Base-by-base conservation (phyloP, 2,113 vertebrate genomes). In the Alligator mississippiensis region DNA sequence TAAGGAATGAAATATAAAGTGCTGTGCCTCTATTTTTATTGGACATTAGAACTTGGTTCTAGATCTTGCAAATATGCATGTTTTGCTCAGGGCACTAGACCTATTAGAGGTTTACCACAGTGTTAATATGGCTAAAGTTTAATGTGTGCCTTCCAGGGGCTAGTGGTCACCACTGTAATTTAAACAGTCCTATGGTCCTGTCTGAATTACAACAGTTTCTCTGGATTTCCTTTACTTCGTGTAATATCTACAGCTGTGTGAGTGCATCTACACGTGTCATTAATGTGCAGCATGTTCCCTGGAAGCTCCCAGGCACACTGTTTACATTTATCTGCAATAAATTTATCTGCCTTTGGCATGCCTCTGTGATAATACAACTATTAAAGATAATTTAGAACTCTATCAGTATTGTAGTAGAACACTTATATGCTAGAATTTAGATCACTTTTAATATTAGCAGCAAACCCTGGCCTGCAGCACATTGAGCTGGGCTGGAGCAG, bases 371-470 rank as follows among this genome's bases (percentile, higher is more conserved):
- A 87, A 86, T 91, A 94, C 93, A 90, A 62, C 84, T 80, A 64
- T 58, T 82, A 60, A 28, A 93, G 58, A 63, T 88, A 80, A 87
- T 95, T 94, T 97, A 95, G 82, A 85, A 60, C 59, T 68, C 86
- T 86, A 6, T 81, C 94, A 89, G 85, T 88, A n/a, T 81, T 89
- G 30, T 90, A 70, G 75, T 28, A 75, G 90, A 81, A 89, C 92
- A 34, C 60, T 90, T 54, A 80, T 84, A 89, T 79, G 83, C 92
- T 92, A 95, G 92, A 95, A 87, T 95, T 82, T 94, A 9, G 92
- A 89, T 96, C 88, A 74, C 96, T 93, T 98, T 97, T 95, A 91
- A 94, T 96, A 97, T 96, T 91, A 84, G 95, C 68, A 38, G 19
- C 21, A 24, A 30, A 22, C 19, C 34, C 34, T 13, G 34, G 19